These are phyloP conservation scores for Battus philenor DNA, from an alignment of 1,140 invertebrate genomes.

Conservation along the genomic window DNA sequence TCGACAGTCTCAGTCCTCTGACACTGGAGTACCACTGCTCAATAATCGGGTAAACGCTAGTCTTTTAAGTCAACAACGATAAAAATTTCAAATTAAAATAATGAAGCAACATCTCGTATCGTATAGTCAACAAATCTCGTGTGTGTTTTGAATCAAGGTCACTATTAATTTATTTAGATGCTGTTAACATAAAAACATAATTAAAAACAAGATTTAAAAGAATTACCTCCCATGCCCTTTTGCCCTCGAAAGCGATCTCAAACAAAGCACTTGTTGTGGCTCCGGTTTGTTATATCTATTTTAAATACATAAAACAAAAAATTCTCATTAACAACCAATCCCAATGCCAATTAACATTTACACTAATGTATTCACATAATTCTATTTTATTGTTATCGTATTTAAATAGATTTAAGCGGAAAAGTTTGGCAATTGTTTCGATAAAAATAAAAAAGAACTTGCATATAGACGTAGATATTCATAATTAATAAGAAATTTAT, in stretches of 20 bases:
- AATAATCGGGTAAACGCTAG: too few species aligned
- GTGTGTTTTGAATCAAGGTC: slow-evolving; percentile 9
- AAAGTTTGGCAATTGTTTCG: too few species aligned
- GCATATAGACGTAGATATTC: too few species aligned
- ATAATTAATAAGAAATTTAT: too few species aligned
- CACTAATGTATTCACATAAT: slow-evolving; percentile 11
- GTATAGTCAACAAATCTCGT: slow-evolving; percentile 6
- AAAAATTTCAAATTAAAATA: slow-evolving; percentile 9
- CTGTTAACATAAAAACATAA: slow-evolving; percentile 10
- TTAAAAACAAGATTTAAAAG: slow-evolving; percentile 11
- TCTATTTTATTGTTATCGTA: slow-evolving; percentile 11
- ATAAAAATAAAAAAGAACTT: too few species aligned
- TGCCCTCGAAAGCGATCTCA: neutral
- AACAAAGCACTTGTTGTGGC: neutral
- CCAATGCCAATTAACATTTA: slow-evolving; percentile 8
- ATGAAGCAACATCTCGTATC: neutral
- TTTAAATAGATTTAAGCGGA: too few species aligned
- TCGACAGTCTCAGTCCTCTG: too few species aligned
- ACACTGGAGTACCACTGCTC: too few species aligned
- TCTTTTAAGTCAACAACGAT: too few species aligned
- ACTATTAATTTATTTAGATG: slow-evolving; percentile 7
- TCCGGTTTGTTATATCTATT: neutral
- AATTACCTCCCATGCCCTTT: slow-evolving; percentile 7
- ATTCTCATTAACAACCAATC: slow-evolving; percentile 4
- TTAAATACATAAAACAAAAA: neutral